Evolutionary conservation across 2,888 invertebrate species (phyloP), one percentile per base, ranked within the genome.

Genomic region (Phymatocera aterrima): DNA sequence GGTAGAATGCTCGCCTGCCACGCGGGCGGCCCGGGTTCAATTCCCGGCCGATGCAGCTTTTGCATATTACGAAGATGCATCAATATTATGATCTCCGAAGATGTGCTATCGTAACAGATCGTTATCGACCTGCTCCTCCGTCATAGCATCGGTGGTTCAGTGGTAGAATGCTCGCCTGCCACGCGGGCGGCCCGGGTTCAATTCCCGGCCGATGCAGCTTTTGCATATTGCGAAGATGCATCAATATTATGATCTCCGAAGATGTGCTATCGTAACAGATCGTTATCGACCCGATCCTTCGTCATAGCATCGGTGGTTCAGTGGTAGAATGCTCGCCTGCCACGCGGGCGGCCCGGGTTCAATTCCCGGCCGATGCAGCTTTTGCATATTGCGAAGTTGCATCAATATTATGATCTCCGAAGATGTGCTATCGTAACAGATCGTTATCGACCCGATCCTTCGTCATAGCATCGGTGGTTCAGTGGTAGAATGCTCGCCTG

Each of bases 1-100:
- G 89, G 89, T 89, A 90, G 90, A 90, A 90, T 90, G 89, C 90
- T 90, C 89, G 89, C 89, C 89, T 90, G 90, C 88, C 90, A 90
- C 88, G 87, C 88, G 87, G 87, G 87, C 87, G 87, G 84, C 85
- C 88, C 87, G 87, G 87, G 87, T 88, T 87, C 87, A 87, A 88
- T 88, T 88, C 87, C 88, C 88, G 87, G 87, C 85, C 85, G 86
- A 86, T 87, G 86, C 86, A 86, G n/a, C n/a, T n/a, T n/a, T n/a
- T n/a, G n/a, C n/a, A n/a, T n/a, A n/a, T n/a, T n/a, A n/a, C n/a
- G n/a, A n/a, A n/a, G n/a, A n/a, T n/a, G n/a, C n/a, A n/a, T n/a
- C n/a, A n/a, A n/a, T n/a, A n/a, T n/a, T n/a, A n/a, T n/a, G n/a
- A n/a, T n/a, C n/a, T n/a, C n/a, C n/a, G n/a, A n/a, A n/a, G n/a